phyloP scores from a whole-genome alignment of 2,888 invertebrate genomes.

The Parnassius glacialis region DNA sequence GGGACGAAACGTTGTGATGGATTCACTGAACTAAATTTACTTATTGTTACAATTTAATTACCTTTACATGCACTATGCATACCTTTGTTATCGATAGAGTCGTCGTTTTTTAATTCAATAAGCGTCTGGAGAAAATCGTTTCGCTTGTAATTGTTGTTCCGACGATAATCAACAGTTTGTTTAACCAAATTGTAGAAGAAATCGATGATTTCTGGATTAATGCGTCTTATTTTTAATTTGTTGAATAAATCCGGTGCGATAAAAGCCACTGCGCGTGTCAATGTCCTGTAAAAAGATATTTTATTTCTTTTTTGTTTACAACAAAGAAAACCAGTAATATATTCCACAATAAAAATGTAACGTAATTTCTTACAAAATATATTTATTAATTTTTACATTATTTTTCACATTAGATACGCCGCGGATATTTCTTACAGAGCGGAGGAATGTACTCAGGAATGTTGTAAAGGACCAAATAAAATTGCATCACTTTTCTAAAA shows the following conservation, averaged over 20 bases:
- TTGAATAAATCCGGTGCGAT: constrained; percentile 66
- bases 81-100: constrained; percentile 50
- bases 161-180: constrained; percentile 60
- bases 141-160: constrained; percentile 54
- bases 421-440: no score
- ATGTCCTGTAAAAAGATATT: constrained; percentile 52
- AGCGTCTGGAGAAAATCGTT: constrained; percentile 80
- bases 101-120: constrained; percentile 70
- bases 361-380: no score
- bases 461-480: no score
- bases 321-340: constrained; percentile 1
- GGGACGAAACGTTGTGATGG: no score
- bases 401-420: no score
- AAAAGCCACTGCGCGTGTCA: constrained; percentile 63
- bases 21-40: not conserved
- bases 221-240: constrained; percentile 58
- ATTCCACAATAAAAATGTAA: no score
- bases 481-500: no score
- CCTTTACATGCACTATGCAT: constrained; percentile 14
- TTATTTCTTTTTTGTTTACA: not conserved
- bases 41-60: no score
- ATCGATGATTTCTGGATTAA: constrained; percentile 56
- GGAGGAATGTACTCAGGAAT: no score
- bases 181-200: constrained; percentile 67
- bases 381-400: no score